phyloP scores from a whole-genome alignment of 1,140 invertebrate species.

The Carposina sasakii region DNA sequence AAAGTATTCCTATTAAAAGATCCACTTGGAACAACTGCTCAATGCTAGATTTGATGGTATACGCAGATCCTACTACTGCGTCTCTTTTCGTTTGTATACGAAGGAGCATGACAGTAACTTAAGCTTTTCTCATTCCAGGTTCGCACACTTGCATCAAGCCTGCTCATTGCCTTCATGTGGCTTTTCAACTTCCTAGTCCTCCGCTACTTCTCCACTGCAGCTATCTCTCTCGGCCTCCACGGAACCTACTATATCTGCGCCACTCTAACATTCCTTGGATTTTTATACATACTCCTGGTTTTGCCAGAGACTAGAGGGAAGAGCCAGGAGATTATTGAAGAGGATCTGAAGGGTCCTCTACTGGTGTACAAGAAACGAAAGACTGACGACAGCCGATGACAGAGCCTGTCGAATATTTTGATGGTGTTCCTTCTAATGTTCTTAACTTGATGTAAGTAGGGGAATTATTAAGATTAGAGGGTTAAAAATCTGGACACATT shows the following conservation, averaged over 20 bases:
- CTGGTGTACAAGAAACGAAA: constrained; percentile 29
- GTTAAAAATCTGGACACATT: too few relatives aligned
- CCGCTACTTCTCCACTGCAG: constrained; percentile 52
- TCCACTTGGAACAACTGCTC: too few relatives aligned
- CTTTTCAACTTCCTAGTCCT: constrained; percentile 56
- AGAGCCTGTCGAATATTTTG: too few relatives aligned
- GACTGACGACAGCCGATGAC: constrained; percentile 49
- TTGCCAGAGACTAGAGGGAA: constrained; percentile 60
- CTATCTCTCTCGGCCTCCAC: constrained; percentile 50
- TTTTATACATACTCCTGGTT: constrained; percentile 40
- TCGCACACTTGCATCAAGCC: constrained; percentile 53
- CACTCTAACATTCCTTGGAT: constrained; percentile 44
- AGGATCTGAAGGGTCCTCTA: constrained; percentile 41
- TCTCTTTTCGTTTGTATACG: too few relatives aligned
- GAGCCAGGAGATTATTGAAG: constrained; percentile 44
- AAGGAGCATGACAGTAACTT: too few relatives aligned
- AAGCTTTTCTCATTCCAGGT: constrained; percentile 37
- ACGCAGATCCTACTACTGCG: too few relatives aligned
- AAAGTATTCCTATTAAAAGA: too few relatives aligned
- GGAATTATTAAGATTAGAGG: too few relatives aligned
- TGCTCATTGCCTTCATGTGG: constrained; percentile 65
- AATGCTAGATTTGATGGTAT: too few relatives aligned
- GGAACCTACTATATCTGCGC: constrained; percentile 57
- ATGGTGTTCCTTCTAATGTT: too few relatives aligned
- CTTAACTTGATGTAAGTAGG: too few relatives aligned